These are phyloP conservation scores for Pachyseris speciosa DNA, from an alignment of 64 coral and sea anemone genomes.

Conservation along the genomic window DNA sequence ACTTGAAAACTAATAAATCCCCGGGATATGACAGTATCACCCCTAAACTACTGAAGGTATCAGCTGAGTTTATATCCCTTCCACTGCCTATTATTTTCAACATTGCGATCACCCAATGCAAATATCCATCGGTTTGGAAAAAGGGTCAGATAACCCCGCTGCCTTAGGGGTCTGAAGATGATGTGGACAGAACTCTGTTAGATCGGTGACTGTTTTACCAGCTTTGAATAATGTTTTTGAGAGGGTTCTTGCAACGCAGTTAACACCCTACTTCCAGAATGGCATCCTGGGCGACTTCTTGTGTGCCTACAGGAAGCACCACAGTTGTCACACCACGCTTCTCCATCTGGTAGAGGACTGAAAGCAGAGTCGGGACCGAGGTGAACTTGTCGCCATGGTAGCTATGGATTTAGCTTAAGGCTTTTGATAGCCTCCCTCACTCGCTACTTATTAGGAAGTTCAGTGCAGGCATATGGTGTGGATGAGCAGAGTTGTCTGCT, in stretches of 20 bases:
- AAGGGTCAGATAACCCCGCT: not conserved
- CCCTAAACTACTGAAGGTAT: not conserved
- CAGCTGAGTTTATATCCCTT: not conserved
- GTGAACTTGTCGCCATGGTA: conserved; percentile 10
- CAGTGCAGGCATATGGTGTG: not conserved
- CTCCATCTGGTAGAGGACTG: not conserved
- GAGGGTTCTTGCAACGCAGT: not conserved
- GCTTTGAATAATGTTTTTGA: conserved; percentile 10
- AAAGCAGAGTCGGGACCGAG: not conserved
- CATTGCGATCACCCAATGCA: not conserved
- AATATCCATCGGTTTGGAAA: not conserved
- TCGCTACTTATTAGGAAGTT: not conserved
- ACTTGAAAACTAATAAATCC: not conserved
- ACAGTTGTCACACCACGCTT: conserved; percentile 7
- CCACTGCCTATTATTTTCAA: not conserved
- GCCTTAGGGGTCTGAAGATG: not conserved
- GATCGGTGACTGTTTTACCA: conserved; percentile 9
- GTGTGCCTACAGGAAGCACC: not conserved
- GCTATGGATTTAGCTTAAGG: conserved; percentile 24
- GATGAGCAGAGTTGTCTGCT: not conserved
- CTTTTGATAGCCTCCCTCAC: not conserved
- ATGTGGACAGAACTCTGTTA: conserved; percentile 3
- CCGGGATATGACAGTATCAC: not conserved
- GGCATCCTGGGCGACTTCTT: not conserved
- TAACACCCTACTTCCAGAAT: not conserved